Evolutionary conservation across 2,797 vertebrate species (phyloP).

Genomic region (Ataeniobius toweri): DNA sequence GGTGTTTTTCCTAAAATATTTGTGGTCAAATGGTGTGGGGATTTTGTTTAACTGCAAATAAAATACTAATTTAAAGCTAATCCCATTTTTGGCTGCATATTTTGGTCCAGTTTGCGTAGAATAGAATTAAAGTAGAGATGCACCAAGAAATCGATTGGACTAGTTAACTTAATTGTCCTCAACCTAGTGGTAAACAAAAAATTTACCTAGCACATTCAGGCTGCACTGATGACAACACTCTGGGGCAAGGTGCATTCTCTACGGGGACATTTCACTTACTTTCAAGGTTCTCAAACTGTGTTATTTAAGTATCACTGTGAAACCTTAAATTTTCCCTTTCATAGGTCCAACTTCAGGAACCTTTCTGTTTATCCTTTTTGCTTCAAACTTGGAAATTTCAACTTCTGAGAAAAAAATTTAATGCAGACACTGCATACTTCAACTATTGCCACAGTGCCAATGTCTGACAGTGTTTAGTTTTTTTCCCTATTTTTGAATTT

Average conservation of each 20-base stretch:
- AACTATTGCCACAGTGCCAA: not conserved
- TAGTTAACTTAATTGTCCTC: not conserved
- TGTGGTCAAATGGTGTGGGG: slow-evolving; percentile 4
- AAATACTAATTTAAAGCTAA: slow-evolving; percentile 24
- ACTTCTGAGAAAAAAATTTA: not conserved
- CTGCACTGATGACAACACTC: too few species aligned
- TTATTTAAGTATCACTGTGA: too few species aligned
- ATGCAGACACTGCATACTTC: not conserved
- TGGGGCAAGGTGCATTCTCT: too few species aligned
- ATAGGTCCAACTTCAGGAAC: not conserved
- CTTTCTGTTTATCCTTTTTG: not conserved
- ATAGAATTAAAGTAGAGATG: not conserved
- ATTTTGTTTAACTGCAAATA: slow-evolving; percentile 17
- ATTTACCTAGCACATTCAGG: not conserved
- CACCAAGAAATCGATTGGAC: not conserved
- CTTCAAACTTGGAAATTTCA: not conserved
- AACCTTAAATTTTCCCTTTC: too few species aligned
- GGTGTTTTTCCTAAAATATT: not conserved
- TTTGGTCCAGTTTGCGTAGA: not conserved
- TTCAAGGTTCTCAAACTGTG: too few species aligned
- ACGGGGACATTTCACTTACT: too few species aligned
- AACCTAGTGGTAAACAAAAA: not conserved
- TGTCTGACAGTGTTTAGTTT: too few species aligned
- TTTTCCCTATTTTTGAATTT: too few species aligned
- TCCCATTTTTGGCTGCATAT: slow-evolving; percentile 10